Conservation (phyloP, 1,140 invertebrate species). For the Agrypnia vestita region DNA sequence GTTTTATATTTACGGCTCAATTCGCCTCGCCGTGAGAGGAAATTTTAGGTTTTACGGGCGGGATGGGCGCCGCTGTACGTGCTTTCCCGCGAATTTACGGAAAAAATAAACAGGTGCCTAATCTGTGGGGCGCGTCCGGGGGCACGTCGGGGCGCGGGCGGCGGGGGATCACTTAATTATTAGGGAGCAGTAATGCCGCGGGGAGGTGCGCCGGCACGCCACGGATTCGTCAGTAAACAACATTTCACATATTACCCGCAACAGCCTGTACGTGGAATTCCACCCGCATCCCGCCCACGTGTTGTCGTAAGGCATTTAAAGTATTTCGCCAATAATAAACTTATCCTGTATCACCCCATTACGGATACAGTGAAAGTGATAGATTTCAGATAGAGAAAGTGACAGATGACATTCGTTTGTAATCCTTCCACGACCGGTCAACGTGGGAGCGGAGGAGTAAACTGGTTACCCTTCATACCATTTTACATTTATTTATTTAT, state of each 20-base stretch:
- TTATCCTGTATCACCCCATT: no score
- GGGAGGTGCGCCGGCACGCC: conserved; percentile 42
- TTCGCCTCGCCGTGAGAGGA: conserved; percentile 13
- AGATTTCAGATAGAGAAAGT: no score
- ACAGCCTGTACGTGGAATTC: conserved; percentile 5
- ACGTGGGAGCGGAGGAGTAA: no score
- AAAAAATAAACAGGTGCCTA: conserved; percentile 42
- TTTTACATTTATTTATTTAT: no score
- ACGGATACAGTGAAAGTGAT: no score
- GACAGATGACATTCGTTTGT: no score
- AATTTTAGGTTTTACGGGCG: conserved; percentile 27
- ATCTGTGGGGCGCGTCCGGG: conserved; percentile 22
- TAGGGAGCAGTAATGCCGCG: conserved; percentile 36
- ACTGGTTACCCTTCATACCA: no score
- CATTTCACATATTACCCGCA: conserved; percentile 19
- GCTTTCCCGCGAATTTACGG: conserved; percentile 23
- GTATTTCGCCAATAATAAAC: no score
- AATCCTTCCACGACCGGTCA: no score
- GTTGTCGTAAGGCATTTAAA: no score
- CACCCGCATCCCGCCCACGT: background rate
- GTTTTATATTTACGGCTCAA: conserved; percentile 45
- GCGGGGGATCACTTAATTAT: conserved; percentile 45
- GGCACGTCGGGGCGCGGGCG: conserved; percentile 4
- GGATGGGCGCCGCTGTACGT: conserved; percentile 27
- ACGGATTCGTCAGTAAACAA: conserved; percentile 39